Evolutionary conservation across 2,797 vertebrate genomes (phyloP).

Genomic region (Enteromius unitaeniatus): DNA sequence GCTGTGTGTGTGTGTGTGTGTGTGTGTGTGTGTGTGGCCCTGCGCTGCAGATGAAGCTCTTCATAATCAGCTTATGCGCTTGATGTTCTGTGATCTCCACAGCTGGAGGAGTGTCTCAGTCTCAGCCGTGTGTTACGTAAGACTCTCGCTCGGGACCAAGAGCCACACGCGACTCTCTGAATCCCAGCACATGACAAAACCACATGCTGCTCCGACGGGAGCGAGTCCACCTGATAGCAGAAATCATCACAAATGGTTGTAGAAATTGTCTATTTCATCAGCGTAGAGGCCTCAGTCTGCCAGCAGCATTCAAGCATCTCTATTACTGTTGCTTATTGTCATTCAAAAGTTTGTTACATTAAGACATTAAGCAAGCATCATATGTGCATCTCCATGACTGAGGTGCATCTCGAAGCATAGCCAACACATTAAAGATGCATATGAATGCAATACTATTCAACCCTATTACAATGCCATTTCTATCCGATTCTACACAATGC

Average conservation of each 20-base stretch:
- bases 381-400: too few relatives aligned
- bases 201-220: not conserved
- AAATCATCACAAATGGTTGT: not conserved
- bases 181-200: not conserved
- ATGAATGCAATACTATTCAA: too few relatives aligned
- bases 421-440: too few relatives aligned
- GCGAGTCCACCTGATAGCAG: not conserved
- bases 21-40: not conserved
- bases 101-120: conserved; percentile 13
- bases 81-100: conserved; percentile 17
- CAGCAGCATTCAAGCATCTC: not conserved
- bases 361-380: too few relatives aligned
- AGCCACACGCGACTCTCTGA: not conserved
- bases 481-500: too few relatives aligned
- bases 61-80: conserved; percentile 17
- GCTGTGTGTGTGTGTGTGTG: not conserved
- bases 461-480: too few relatives aligned
- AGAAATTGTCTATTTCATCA: not conserved
- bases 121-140: not conserved
- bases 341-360: not conserved
- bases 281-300: not conserved
- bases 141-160: not conserved
- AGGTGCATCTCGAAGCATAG: too few relatives aligned
- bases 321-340: not conserved
- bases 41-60: not conserved